Conservation (phyloP, 1,140 invertebrate species). For the Drosophila obscura region DNA sequence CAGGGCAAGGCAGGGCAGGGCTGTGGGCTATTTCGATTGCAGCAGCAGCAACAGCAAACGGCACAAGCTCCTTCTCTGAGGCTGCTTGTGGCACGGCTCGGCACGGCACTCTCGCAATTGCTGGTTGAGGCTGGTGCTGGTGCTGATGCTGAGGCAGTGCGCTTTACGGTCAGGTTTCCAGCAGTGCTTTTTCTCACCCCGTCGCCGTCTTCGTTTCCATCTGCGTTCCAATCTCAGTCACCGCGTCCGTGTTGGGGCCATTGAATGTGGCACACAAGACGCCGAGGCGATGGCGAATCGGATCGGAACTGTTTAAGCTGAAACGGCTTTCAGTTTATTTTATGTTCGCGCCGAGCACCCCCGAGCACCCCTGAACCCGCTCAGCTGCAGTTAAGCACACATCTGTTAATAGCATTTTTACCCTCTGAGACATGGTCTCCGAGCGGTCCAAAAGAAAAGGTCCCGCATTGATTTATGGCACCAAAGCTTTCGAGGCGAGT, state of each 20-base stretch:
- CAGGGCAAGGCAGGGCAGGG: neutral
- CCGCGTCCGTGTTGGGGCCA: conserved; percentile 8
- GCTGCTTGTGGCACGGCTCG: neutral
- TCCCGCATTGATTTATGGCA: neutral
- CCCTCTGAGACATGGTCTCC: conserved; percentile 16
- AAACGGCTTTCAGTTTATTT: conserved; percentile 55
- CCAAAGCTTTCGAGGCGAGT: no score
- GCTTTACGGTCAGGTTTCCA: conserved; percentile 55
- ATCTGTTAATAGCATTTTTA: conserved; percentile 49
- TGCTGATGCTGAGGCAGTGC: conserved; percentile 65
- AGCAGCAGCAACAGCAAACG: conserved; percentile 26
- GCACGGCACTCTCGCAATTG: conserved; percentile 36
- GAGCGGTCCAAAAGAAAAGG: conserved; percentile 2
- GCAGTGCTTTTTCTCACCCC: no score
- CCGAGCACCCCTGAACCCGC: neutral
- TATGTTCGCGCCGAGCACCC: neutral
- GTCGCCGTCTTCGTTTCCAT: neutral
- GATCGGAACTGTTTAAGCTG: conserved; percentile 71
- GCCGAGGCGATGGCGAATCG: conserved; percentile 54
- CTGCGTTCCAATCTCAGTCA: conserved; percentile 4
- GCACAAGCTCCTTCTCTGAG: neutral
- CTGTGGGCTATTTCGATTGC: conserved; percentile 48
- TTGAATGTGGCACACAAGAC: conserved; percentile 22
- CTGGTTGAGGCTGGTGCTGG: conserved; percentile 50
- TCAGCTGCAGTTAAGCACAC: conserved; percentile 41